Conservation (phyloP, 2,797 vertebrate species). For the Craterocephalus amniculus region DNA sequence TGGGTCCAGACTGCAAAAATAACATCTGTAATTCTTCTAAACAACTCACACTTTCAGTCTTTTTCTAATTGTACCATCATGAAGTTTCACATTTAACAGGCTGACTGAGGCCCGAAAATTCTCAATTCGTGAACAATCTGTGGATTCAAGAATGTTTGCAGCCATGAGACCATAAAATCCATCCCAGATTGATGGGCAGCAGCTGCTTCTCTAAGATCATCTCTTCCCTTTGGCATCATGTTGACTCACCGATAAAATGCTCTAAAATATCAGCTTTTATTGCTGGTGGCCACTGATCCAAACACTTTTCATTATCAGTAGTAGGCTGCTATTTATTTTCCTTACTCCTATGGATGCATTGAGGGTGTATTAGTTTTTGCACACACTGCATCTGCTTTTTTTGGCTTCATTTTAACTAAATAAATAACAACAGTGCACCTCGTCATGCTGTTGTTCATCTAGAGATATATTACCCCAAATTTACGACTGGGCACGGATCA, state of each 20-base stretch:
- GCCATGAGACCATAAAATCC: too few species aligned
- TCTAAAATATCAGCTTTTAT: not conserved
- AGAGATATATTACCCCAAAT: not conserved
- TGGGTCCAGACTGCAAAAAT: too few species aligned
- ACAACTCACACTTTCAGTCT: too few species aligned
- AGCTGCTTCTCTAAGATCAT: not conserved
- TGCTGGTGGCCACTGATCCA: not conserved
- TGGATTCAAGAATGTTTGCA: not conserved
- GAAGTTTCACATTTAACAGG: too few species aligned
- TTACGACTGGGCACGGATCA: too few species aligned
- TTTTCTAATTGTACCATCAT: too few species aligned
- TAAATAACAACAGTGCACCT: not conserved
- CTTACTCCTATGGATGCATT: not conserved
- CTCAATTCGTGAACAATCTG: too few species aligned
- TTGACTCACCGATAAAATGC: not conserved
- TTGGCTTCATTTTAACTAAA: not conserved
- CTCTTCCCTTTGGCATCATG: not conserved
- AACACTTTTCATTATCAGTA: not conserved
- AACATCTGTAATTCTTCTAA: too few species aligned
- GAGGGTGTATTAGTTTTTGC: not conserved
- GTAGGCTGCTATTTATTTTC: not conserved
- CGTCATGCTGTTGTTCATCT: not conserved
- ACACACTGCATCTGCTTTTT: not conserved
- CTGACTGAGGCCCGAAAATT: too few species aligned
- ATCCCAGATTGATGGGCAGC: not conserved